Conservation (phyloP, 2,113 vertebrate species). For the Macrotis lagotis region DNA sequence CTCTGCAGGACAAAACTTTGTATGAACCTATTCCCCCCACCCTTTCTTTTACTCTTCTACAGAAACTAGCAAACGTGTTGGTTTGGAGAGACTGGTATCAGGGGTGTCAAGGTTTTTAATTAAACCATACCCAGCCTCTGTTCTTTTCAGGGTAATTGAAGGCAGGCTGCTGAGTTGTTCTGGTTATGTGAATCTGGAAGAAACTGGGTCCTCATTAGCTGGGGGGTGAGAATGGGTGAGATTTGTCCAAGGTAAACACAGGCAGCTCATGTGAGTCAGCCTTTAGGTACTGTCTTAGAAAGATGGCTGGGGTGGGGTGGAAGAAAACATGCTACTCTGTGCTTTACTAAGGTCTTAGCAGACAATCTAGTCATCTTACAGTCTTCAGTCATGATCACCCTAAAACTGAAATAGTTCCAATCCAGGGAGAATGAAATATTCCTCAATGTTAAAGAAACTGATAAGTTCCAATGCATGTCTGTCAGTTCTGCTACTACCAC, state of each 20-base stretch:
- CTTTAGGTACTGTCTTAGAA: not conserved
- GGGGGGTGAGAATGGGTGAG: not conserved
- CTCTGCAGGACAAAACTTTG: not conserved
- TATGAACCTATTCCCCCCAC: not conserved
- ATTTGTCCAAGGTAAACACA: slow-evolving; percentile 41
- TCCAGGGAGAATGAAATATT: not conserved
- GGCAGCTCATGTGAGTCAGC: not conserved
- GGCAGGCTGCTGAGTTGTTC: not conserved
- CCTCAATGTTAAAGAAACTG: not conserved
- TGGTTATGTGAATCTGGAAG: not conserved
- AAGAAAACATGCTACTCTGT: not conserved
- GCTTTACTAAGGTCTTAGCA: not conserved
- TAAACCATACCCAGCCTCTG: not conserved
- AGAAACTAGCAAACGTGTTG: not conserved
- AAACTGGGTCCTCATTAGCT: slow-evolving; percentile 3
- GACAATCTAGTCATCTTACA: not conserved
- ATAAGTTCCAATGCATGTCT: not conserved
- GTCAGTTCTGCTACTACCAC: not conserved
- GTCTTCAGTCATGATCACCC: not conserved
- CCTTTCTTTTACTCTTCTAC: not conserved
- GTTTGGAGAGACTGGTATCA: not conserved
- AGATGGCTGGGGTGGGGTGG: not conserved
- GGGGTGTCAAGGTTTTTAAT: not conserved
- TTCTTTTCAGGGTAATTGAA: not conserved
- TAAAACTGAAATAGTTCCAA: not conserved